These are phyloP conservation scores for Mobula hypostoma DNA, from an alignment of 2,113 vertebrate species.

Conservation along the genomic window DNA sequence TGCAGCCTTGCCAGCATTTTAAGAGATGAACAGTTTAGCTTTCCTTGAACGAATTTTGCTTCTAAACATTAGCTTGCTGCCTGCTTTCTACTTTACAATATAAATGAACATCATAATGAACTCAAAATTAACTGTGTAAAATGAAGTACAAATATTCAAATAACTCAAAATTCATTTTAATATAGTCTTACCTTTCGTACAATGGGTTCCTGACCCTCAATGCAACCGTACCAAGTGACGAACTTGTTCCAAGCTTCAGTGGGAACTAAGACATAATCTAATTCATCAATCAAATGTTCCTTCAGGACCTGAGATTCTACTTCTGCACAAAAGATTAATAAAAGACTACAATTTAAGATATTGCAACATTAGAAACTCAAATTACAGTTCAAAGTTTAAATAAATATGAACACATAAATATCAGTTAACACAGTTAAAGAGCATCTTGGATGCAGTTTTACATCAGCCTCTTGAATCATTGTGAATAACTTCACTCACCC, in stretches of 20 bases:
- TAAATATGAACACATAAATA: background rate
- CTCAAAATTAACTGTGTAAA: background rate
- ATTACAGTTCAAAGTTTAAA: background rate
- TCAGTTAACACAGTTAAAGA: background rate
- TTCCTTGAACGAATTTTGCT: background rate
- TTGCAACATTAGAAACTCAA: background rate
- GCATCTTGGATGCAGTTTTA: background rate
- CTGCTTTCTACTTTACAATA: background rate
- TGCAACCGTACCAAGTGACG: conserved; percentile 78
- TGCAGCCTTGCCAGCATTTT: background rate
- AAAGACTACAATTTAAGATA: background rate
- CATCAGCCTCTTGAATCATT: too few species aligned
- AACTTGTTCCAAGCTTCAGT: conserved; percentile 86
- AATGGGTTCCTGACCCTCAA: conserved; percentile 80
- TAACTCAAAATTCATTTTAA: background rate
- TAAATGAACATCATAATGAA: background rate
- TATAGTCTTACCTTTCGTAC: conserved; percentile 77
- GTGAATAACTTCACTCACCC: too few species aligned
- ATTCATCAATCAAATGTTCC: conserved; percentile 87
- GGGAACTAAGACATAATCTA: conserved; percentile 90
- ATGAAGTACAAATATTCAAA: background rate
- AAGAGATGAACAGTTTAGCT: background rate
- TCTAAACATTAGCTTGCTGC: background rate
- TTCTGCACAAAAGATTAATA: conserved; percentile 57
- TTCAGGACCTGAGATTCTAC: conserved; percentile 77